Conservation (phyloP, 1,140 invertebrate species). For the Heterodera carotae region DNA sequence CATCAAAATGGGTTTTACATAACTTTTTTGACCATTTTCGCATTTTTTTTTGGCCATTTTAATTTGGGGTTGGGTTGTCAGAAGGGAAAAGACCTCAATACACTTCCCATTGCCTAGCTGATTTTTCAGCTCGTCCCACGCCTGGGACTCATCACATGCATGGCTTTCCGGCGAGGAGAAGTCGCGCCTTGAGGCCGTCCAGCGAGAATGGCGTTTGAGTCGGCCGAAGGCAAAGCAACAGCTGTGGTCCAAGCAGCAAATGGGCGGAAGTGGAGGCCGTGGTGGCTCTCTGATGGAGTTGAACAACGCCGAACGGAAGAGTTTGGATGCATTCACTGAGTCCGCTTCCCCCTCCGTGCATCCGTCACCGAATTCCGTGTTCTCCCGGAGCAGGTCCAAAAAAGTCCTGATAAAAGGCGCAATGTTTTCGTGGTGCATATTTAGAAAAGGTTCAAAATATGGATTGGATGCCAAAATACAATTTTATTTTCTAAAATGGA, state of each 20-base stretch:
- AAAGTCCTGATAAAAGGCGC: too few relatives aligned
- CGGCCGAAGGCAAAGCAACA: slow-evolving; percentile 49
- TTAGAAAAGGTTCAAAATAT: not conserved
- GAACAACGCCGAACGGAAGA: slow-evolving; percentile 20
- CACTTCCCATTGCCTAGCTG: too few relatives aligned
- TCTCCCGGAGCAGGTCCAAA: not conserved
- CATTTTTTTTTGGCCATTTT: not conserved
- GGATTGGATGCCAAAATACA: too few relatives aligned
- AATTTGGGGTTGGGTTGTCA: too few relatives aligned
- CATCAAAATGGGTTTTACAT: too few relatives aligned
- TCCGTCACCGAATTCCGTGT: not conserved
- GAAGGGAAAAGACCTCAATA: too few relatives aligned
- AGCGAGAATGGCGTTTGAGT: slow-evolving; percentile 62
- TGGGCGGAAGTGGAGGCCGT: slow-evolving; percentile 6
- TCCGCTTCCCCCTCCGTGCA: not conserved
- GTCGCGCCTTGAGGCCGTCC: slow-evolving; percentile 62
- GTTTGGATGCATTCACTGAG: not conserved
- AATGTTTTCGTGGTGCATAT: too few relatives aligned
- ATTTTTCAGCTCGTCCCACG: slow-evolving; percentile 47
- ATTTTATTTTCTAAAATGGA: too few relatives aligned
- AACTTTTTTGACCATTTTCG: too few relatives aligned
- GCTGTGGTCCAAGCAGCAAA: slow-evolving; percentile 40
- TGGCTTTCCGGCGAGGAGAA: slow-evolving; percentile 58
- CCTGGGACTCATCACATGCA: slow-evolving; percentile 44
- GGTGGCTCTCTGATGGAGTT: slow-evolving; percentile 38